Percentiles rank a stretch among this genome's conserved stretches.
phyloP scores from a whole-genome alignment of 2,888 invertebrate species.

The Gortyna flavago region DNA sequence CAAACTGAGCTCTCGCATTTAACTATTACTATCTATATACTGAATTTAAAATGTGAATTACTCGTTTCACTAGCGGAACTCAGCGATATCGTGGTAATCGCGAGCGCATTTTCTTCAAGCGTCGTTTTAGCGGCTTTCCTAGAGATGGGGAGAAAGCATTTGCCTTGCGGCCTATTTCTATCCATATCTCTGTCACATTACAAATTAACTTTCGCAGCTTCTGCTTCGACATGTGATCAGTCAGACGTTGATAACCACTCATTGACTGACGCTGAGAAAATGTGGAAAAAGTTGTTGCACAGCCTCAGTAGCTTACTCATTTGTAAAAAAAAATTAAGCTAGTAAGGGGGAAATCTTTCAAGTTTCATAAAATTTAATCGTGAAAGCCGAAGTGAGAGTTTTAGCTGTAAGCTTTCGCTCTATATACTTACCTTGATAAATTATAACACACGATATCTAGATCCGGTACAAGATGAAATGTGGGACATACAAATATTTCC shows the following conservation, averaged over 20 bases:
- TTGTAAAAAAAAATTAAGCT: constrained; percentile 42
- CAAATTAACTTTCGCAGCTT: constrained; percentile 79
- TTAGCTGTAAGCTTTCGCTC: constrained; percentile 51
- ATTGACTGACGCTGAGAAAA: constrained; percentile 59
- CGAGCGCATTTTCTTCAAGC: constrained; percentile 58
- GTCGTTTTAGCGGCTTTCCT: constrained; percentile 62
- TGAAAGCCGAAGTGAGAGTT: constrained; percentile 55
- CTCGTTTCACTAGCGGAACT: constrained; percentile 56
- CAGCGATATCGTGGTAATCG: constrained; percentile 58
- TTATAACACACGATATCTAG: constrained; percentile 45
- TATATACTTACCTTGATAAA: constrained; percentile 52
- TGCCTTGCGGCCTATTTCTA: constrained; percentile 75
- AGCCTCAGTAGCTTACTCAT: constrained; percentile 17
- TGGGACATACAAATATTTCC: constrained; percentile 49
- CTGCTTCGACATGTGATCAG: constrained; percentile 65
- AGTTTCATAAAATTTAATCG: constrained; percentile 52
- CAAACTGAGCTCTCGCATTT: constrained; percentile 14
- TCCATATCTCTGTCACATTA: constrained; percentile 68
- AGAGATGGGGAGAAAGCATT: constrained; percentile 74
- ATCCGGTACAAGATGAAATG: constrained; percentile 51
- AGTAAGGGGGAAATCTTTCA: constrained; percentile 45
- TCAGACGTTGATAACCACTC: constrained; percentile 64
- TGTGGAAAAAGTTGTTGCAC: constrained; percentile 57
- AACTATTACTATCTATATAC: constrained; percentile 28
- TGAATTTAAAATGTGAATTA: constrained; percentile 62